These are phyloP conservation scores for Tetragnatha versicolor DNA, from an alignment of 1,140 invertebrate species.

Conservation along the genomic window DNA sequence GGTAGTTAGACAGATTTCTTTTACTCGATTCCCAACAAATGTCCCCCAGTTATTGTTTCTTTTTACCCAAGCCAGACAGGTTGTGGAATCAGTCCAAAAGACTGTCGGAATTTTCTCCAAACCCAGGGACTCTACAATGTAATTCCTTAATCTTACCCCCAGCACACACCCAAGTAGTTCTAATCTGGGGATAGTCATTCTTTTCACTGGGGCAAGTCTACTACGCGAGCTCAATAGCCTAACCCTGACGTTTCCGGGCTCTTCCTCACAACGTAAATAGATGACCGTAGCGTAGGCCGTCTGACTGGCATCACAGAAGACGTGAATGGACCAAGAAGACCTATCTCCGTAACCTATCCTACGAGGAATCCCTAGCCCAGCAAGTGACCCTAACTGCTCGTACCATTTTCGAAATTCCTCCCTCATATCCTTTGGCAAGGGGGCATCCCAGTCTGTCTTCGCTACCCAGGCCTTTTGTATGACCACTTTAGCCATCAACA, in stretches of 20 bases:
- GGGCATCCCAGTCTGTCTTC: not conserved
- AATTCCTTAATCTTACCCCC: slow-evolving; percentile 1
- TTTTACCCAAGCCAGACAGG: not conserved
- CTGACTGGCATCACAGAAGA: slow-evolving; percentile 16
- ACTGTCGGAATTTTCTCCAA: not conserved
- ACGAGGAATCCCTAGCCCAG: not conserved
- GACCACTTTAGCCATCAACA: not conserved
- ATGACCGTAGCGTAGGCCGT: not conserved
- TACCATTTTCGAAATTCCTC: not conserved
- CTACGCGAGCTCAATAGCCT: slow-evolving; percentile 3
- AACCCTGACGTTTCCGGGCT: not conserved
- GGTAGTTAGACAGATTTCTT: not conserved
- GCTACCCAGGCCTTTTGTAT: not conserved
- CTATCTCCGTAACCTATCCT: not conserved
- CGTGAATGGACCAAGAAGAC: not conserved
- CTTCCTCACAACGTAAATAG: slow-evolving; percentile 5
- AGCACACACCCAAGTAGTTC: too few species aligned
- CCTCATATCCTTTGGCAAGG: not conserved
- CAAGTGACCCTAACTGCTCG: not conserved
- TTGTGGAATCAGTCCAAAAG: not conserved
- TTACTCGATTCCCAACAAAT: not conserved
- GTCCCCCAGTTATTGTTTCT: not conserved
- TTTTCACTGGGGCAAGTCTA: slow-evolving; percentile 23
- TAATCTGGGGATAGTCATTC: not conserved
- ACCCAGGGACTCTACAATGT: not conserved